Conservation (phyloP, 1,140 invertebrate genomes). For the Batillaria attramentaria region DNA sequence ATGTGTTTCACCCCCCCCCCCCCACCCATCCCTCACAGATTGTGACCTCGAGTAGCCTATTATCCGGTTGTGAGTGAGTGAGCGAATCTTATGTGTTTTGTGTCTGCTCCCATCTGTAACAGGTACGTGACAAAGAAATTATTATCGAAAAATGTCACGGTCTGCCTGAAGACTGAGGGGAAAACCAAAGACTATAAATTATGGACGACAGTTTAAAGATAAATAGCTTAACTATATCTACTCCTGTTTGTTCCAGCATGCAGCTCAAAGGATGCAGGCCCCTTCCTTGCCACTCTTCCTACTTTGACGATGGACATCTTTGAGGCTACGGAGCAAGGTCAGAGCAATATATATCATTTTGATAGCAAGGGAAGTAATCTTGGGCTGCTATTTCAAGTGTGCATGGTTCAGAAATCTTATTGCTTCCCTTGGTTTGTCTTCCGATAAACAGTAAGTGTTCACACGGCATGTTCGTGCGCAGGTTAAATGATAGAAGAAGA, state of each 20-base stretch:
- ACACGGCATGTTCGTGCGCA: background rate
- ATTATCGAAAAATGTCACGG: too few species aligned
- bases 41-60: background rate
- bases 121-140: background rate
- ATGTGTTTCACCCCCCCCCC: background rate
- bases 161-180: too few species aligned
- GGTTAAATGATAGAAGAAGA: too few species aligned
- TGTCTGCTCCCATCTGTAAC: background rate
- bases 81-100: background rate
- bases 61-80: too few species aligned
- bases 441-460: background rate
- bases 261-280: slow-evolving; percentile 6
- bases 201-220: background rate
- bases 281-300: slow-evolving; percentile 23
- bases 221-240: background rate
- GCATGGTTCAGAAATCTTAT: background rate
- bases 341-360: too few species aligned
- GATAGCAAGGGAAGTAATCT: too few species aligned
- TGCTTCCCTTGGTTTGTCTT: background rate
- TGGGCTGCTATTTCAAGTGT: background rate
- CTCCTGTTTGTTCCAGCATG: slow-evolving; percentile 18
- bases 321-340: slow-evolving; percentile 22
- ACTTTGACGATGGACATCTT: slow-evolving; percentile 21
- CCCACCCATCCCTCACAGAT: background rate
- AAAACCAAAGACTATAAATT: background rate